phyloP scores from a whole-genome alignment of 2,113 vertebrate genomes.

The Saccopteryx leptura region DNA sequence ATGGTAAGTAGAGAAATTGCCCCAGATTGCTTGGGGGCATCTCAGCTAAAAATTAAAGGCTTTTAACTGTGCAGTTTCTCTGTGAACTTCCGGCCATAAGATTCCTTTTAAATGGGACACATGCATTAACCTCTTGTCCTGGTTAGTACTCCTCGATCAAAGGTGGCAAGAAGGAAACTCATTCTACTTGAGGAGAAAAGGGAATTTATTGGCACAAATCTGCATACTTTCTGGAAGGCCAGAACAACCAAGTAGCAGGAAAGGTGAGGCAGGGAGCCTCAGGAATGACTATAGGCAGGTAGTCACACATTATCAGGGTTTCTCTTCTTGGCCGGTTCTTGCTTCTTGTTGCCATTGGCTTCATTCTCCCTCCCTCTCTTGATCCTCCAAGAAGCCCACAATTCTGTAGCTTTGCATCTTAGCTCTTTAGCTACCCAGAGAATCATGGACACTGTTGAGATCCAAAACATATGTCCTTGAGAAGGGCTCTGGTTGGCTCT shows the following conservation, averaged over 20 bases:
- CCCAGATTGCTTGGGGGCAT: constrained; percentile 60
- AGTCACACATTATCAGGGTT: neutral
- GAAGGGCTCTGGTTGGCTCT: neutral
- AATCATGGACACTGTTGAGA: neutral
- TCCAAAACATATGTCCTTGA: neutral
- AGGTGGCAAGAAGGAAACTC: constrained; percentile 58
- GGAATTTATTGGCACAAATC: constrained; percentile 28
- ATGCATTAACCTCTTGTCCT: constrained; percentile 73
- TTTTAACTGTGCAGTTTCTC: constrained; percentile 71
- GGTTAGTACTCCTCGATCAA: constrained; percentile 71
- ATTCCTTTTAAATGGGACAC: constrained; percentile 67
- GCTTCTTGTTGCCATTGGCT: neutral
- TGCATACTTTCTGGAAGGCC: neutral
- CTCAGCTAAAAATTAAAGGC: constrained; percentile 73
- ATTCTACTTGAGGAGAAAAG: neutral
- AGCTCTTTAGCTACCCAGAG: neutral
- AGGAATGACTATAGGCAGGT: neutral
- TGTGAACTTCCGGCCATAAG: constrained; percentile 61
- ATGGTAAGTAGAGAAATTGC: constrained; percentile 72
- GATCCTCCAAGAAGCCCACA: neutral
- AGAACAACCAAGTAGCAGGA: neutral
- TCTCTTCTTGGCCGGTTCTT: neutral
- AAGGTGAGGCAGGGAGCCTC: neutral
- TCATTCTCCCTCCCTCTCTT: neutral
- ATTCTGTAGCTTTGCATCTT: neutral